These are phyloP conservation scores for Phyllostomus hastatus DNA, from an alignment of 2,113 vertebrate species.

Conservation along the genomic window DNA sequence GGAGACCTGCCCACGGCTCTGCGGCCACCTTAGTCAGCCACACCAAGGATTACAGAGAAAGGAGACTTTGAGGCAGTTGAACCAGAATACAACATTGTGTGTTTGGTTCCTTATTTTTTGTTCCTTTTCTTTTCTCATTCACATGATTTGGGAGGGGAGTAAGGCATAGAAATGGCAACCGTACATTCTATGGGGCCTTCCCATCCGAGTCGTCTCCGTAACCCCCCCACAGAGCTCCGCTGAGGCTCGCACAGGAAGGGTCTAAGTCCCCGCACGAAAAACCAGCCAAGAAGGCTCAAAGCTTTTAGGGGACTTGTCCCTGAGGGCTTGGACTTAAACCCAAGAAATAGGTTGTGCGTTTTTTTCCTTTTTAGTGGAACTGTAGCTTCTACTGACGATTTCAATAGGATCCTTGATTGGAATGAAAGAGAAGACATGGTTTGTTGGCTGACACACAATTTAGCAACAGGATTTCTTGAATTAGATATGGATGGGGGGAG, in stretches of 20 bases:
- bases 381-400: background rate
- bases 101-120: background rate
- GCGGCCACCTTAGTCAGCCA: background rate
- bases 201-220: background rate
- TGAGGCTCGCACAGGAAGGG: rapidly evolving
- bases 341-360: background rate
- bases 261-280: background rate
- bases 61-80: background rate
- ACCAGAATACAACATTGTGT: background rate
- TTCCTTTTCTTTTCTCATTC: background rate
- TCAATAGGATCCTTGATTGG: background rate
- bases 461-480: background rate
- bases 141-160: background rate
- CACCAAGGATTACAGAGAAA: background rate
- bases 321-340: background rate
- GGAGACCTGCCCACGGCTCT: background rate
- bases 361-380: background rate
- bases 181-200: background rate
- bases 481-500: background rate
- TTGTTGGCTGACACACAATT: background rate
- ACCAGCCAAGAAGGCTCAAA: background rate
- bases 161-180: background rate
- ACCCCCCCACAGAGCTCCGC: rapidly evolving
- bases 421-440: background rate
- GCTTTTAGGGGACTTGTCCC: rapidly evolving